Percentiles rank a stretch among this genome's conserved stretches.
Conservation (phyloP, 2,797 vertebrate species). For the Typhlichthys subterraneus region DNA sequence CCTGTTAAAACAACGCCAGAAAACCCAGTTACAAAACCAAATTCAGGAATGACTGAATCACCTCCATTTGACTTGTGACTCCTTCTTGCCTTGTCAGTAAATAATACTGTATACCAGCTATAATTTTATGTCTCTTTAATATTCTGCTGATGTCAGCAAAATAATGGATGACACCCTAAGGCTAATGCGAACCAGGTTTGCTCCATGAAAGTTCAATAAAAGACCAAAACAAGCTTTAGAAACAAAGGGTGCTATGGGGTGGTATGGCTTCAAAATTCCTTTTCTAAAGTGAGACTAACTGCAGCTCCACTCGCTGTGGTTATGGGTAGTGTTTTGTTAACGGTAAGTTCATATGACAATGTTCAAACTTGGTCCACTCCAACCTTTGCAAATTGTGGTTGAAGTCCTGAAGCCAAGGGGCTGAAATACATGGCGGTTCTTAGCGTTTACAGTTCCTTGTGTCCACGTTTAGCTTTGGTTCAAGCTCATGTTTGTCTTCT, state of each 20-base stretch:
- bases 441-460: slow-evolving; percentile 45
- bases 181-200: slow-evolving; percentile 15
- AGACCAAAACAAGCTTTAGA: slow-evolving; percentile 20
- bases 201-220: slow-evolving; percentile 11
- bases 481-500: slow-evolving; percentile 57
- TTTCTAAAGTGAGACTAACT: slow-evolving; percentile 37
- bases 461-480: slow-evolving; percentile 60
- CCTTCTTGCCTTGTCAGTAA: slow-evolving; percentile 57
- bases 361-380: slow-evolving; percentile 36
- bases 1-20: slow-evolving; percentile 46
- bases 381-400: slow-evolving; percentile 47
- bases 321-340: slow-evolving; percentile 42
- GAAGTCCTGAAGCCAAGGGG: slow-evolving; percentile 37
- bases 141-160: slow-evolving; percentile 1
- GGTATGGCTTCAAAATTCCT: slow-evolving; percentile 23
- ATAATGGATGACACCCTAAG: background rate
- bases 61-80: slow-evolving; percentile 58
- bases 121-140: slow-evolving; percentile 31
- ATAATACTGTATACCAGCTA: slow-evolving; percentile 48
- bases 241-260: slow-evolving; percentile 10
- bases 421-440: slow-evolving; percentile 43
- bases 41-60: slow-evolving; percentile 72
- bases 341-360: slow-evolving; percentile 54
- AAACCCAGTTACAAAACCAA: slow-evolving; percentile 42
- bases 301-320: slow-evolving; percentile 43